phyloP scores from a whole-genome alignment of 2,797 vertebrate genomes.

The Cuniculus paca region DNA sequence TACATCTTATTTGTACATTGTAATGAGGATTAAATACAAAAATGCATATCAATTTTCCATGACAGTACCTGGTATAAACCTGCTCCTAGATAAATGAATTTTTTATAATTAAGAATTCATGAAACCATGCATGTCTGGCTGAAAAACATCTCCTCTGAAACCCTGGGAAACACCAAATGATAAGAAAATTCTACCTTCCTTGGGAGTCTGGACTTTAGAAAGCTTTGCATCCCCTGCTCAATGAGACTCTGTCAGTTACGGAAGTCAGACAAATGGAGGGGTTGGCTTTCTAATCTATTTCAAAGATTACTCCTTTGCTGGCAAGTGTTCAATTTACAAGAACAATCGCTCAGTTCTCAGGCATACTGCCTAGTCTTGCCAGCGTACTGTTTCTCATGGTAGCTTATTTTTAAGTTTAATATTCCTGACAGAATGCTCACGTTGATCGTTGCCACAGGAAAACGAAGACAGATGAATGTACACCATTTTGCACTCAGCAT shows the following conservation, averaged over 20 bases:
- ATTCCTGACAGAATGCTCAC: conserved; percentile 59
- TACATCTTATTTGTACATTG: background rate
- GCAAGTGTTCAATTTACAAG: conserved; percentile 64
- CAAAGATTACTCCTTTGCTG: conserved; percentile 51
- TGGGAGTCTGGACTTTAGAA: background rate
- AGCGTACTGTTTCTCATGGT: background rate
- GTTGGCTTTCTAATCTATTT: conserved; percentile 59
- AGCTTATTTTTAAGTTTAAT: conserved; percentile 73
- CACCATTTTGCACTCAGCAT: conserved; percentile 37
- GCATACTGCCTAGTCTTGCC: background rate
- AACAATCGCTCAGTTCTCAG: conserved; percentile 44
- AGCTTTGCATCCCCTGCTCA: background rate
- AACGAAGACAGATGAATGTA: background rate
- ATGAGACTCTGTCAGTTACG: conserved; percentile 6
- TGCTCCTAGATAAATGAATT: background rate
- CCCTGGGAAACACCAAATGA: too few species aligned
- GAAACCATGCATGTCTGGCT: background rate
- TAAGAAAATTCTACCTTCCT: background rate
- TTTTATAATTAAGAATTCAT: background rate
- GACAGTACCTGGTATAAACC: background rate
- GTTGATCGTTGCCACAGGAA: conserved; percentile 26
- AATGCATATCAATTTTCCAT: background rate
- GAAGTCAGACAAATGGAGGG: conserved; percentile 36
- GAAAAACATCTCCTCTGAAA: background rate
- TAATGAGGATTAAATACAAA: conserved; percentile 29